Evolutionary conservation across 1,140 invertebrate genomes (phyloP), one percentile per base, ranked within the genome.

Genomic region (Calephelis nemesis): DNA sequence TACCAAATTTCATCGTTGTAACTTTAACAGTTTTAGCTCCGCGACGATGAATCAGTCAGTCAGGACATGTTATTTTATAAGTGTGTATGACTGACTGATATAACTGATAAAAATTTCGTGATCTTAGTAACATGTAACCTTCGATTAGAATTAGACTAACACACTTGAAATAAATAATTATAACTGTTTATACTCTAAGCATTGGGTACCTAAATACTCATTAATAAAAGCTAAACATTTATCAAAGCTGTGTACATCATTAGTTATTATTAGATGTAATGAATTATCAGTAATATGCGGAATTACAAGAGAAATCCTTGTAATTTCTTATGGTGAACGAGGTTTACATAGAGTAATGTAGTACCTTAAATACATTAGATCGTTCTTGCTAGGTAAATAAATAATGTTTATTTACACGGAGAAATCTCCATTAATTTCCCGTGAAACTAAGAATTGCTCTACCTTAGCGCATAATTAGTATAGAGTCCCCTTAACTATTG

Each of bases 391-490:
- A 65, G 47, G 62, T 54, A 48, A 65, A 65, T 73, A 73, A 68
- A 71, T 67, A 73, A 70, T 62, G 68, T 65, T 65, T 52, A 60
- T 60, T 60, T 40, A 60, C 47, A 54, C 58, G 66, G 15, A 54
- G 62, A 68, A 69, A 64, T 67, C 68, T 64, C 62, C 68, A 67
- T 64, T 64, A 68, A 69, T 71, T 74, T 74, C 54, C 47, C 62
- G 50, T 48, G 71, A 72, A 70, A 72, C 60, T 19, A 50, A 11
- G 65, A 63, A 67, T 71, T 71, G 64, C 19, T 60, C 10, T 40
- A 2, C 1, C 54, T 39, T 40, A 60, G 48, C 8, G 10, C 10
- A n/a, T 12, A 3, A 11, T 49, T 49, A 49, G 10, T 49, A 49
- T 49, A 49, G 48, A 49, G 48, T 49, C n/a, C n/a, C 1, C 48